Evolutionary conservation across 35 echinoderm and acorn worm species (phyloP).

Genomic region (Ophioderma brevispina): DNA sequence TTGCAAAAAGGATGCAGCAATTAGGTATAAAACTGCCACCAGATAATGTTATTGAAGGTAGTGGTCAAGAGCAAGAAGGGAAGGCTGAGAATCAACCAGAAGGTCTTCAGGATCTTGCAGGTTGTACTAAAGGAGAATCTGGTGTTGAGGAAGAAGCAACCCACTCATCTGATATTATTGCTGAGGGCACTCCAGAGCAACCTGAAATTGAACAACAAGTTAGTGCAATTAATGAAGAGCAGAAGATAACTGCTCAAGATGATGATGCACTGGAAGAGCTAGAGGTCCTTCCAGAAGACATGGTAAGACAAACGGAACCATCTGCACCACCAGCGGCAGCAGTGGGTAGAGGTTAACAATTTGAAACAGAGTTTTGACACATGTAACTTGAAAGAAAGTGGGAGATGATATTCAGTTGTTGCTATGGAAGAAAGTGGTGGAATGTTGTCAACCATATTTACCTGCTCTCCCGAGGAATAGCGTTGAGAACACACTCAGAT

Average conservation of each 20-base stretch:
- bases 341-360: neutral
- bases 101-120: neutral
- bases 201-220: neutral
- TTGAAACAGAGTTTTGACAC: neutral
- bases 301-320: neutral
- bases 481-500: too few species aligned
- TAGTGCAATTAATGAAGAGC: neutral
- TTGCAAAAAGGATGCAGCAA: neutral
- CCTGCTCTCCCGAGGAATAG: too few species aligned
- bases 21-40: neutral
- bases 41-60: neutral
- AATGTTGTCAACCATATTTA: too few species aligned
- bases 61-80: neutral
- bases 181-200: neutral
- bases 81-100: too few species aligned
- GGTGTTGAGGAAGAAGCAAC: neutral
- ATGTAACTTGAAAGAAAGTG: neutral
- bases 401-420: too few species aligned
- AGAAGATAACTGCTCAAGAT: neutral
- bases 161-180: too few species aligned
- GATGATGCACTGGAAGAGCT: neutral
- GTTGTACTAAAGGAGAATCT: neutral
- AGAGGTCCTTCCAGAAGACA: neutral
- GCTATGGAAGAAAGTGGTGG: too few species aligned
- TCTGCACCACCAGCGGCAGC: neutral